A percentile compares a stretch with the other conserved stretches of the same genome.
Conservation (phyloP, 2,113 vertebrate genomes). For the Thinocorus orbignyianus region DNA sequence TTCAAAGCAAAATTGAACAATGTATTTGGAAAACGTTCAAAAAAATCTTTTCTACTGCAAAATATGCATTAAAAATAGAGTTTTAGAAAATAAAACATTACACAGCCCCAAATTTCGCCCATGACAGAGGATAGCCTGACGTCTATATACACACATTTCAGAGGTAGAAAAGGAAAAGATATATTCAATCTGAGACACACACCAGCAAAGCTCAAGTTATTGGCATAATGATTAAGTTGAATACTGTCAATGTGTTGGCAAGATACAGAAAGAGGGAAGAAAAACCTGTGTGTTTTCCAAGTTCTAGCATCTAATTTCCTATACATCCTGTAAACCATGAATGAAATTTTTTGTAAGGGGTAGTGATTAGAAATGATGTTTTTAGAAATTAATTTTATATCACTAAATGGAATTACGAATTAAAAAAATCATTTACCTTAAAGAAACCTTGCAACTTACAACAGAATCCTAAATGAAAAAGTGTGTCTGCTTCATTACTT, state of each 20-base stretch:
- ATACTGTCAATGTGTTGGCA: background rate
- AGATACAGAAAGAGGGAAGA: background rate
- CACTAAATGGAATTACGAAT: background rate
- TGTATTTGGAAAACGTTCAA: background rate
- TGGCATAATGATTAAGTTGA: background rate
- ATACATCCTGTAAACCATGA: background rate
- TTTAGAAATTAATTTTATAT: background rate
- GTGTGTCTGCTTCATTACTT: background rate
- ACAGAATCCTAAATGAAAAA: background rate
- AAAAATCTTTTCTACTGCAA: background rate
- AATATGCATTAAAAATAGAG: background rate
- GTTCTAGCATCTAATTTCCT: background rate
- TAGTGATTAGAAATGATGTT: background rate
- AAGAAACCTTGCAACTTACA: background rate
- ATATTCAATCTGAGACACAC: background rate
- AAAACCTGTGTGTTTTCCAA: background rate
- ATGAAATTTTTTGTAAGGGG: background rate
- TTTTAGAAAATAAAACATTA: background rate
- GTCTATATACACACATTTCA: background rate
- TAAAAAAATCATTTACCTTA: background rate
- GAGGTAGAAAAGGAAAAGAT: background rate
- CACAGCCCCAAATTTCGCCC: background rate
- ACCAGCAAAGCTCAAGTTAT: background rate
- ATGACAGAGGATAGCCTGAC: background rate
- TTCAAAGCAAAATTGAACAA: background rate